Evolutionary conservation across 2,888 invertebrate species (phyloP).

Genomic region (Trissoscelio sp.): DNA sequence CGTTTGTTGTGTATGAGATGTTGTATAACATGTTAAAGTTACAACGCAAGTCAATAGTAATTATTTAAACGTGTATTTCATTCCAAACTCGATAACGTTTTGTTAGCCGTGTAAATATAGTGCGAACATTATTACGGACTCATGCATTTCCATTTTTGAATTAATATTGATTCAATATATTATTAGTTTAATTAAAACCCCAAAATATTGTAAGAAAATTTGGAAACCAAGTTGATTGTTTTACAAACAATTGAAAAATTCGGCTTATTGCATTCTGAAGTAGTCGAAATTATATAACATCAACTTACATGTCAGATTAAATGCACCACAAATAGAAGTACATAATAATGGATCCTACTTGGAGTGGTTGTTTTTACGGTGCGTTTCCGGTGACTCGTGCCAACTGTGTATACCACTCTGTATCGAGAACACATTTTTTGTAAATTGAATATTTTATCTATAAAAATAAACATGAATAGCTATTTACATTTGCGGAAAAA

Average conservation of each 20-base stretch:
- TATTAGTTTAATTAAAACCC: too few relatives aligned
- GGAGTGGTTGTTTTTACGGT: constrained; percentile 7
- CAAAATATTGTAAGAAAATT: too few relatives aligned
- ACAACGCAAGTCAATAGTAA: not conserved
- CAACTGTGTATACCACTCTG: constrained; percentile 4
- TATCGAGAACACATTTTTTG: constrained; percentile 23
- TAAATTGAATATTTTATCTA: not conserved
- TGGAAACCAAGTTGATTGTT: too few relatives aligned
- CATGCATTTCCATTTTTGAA: not conserved
- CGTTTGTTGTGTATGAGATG: not conserved
- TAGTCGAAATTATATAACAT: constrained; percentile 31
- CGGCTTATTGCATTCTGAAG: constrained; percentile 23
- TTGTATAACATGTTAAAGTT: not conserved
- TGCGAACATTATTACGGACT: not conserved
- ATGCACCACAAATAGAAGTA: constrained; percentile 27
- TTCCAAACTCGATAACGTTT: not conserved
- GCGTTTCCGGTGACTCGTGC: constrained; percentile 14
- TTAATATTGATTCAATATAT: not conserved
- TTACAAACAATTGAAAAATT: not conserved
- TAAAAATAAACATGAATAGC: not conserved
- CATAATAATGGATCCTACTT: constrained; percentile 21
- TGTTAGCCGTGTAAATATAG: not conserved
- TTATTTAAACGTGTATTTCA: not conserved
- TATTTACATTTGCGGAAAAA: not conserved
- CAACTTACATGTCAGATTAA: constrained; percentile 25